These are phyloP conservation scores for Sterrhoptilus dennistouni DNA, from an alignment of 2,113 vertebrate genomes.

Conservation along the genomic window DNA sequence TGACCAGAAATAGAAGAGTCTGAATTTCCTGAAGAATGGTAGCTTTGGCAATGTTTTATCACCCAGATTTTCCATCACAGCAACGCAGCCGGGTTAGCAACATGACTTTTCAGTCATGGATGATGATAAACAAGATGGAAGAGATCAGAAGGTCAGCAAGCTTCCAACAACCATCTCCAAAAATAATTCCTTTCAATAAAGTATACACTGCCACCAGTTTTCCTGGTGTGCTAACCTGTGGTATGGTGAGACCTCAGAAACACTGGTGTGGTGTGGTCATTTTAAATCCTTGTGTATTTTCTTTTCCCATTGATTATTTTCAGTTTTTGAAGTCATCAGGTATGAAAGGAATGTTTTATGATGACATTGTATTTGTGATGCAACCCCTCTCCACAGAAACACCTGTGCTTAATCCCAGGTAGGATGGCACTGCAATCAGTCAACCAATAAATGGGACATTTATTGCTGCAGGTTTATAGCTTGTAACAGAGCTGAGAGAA, in stretches of 20 bases:
- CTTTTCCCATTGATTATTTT: not conserved
- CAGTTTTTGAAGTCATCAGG: not conserved
- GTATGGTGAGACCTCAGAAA: not conserved
- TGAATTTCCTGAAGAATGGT: constrained; percentile 13
- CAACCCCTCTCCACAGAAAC: not conserved
- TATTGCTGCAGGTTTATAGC: not conserved
- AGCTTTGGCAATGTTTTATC: not conserved
- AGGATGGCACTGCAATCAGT: not conserved
- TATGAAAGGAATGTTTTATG: not conserved
- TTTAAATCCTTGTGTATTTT: not conserved
- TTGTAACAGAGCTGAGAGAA: not conserved
- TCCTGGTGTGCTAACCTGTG: not conserved
- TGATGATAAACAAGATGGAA: constrained; percentile 28
- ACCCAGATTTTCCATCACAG: constrained; percentile 43
- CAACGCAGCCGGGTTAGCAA: constrained; percentile 19
- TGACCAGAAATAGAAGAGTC: constrained; percentile 34
- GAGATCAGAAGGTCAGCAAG: constrained; percentile 6
- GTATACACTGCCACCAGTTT: not conserved
- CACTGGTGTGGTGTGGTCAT: not conserved
- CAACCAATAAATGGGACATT: not conserved
- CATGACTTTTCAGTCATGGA: not conserved
- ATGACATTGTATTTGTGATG: not conserved
- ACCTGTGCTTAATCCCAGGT: not conserved
- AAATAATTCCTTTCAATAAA: not conserved
- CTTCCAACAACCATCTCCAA: not conserved